These are phyloP conservation scores for Dipodomys stephensi DNA, from an alignment of 2,113 vertebrate species.

Conservation along the genomic window DNA sequence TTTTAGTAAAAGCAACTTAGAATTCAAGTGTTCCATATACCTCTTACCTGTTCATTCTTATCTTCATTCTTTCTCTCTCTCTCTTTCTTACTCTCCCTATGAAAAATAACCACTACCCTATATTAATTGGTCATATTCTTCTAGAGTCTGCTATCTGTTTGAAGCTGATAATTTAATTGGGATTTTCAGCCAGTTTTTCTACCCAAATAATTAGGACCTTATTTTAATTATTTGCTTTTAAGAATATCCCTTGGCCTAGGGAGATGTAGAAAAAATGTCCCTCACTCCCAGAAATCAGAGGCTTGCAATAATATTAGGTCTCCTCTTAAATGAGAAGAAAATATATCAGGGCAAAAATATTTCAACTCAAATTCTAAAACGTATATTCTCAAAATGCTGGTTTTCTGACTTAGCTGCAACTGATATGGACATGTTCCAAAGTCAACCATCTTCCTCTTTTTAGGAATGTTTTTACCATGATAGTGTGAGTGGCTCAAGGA, in stretches of 20 bases:
- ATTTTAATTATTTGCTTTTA: slow-evolving; percentile 16
- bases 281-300: not conserved
- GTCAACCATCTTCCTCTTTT: not conserved
- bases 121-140: not conserved
- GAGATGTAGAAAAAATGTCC: not conserved
- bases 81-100: not conserved
- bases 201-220: not conserved
- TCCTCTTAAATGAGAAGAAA: not conserved
- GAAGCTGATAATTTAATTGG: not conserved
- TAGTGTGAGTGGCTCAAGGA: not conserved
- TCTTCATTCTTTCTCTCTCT: no score
- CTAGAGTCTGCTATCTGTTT: not conserved
- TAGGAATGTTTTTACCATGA: not conserved
- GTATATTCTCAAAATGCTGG: not conserved
- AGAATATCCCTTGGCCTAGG: not conserved
- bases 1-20: not conserved
- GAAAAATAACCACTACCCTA: not conserved
- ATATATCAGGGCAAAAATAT: not conserved
- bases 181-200: not conserved
- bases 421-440: not conserved
- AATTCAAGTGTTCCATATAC: not conserved
- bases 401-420: not conserved
- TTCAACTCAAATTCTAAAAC: not conserved
- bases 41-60: not conserved
- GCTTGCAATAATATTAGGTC: not conserved